Evolutionary conservation across 1,140 invertebrate species (phyloP).

Genomic region (Babylonia areolata): DNA sequence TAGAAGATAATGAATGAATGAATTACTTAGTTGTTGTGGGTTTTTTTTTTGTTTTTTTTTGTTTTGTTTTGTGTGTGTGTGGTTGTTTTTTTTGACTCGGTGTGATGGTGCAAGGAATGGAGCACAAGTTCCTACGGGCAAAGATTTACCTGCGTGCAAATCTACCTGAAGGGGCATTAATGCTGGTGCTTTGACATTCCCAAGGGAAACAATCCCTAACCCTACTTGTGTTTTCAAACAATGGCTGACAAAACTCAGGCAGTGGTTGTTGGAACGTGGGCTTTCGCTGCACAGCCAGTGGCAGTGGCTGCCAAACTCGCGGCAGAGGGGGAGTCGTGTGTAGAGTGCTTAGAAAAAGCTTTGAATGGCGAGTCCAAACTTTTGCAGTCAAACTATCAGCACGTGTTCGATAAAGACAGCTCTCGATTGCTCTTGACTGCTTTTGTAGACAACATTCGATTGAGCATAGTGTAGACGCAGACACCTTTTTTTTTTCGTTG

Average conservation of each 20-base stretch:
- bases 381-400: neutral
- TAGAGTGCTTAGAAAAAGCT: conserved; percentile 45
- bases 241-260: neutral
- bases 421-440: neutral
- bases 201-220: conserved; percentile 14
- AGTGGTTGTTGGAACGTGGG: conserved; percentile 46
- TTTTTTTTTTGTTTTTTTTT: too few species aligned
- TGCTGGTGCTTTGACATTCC: too few species aligned
- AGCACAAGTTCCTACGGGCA: too few species aligned
- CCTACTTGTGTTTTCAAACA: neutral
- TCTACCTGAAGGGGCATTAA: too few species aligned
- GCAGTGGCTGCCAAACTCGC: neutral
- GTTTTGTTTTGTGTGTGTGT: too few species aligned
- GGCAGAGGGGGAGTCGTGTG: conserved; percentile 6
- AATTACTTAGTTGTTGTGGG: too few species aligned
- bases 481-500: too few species aligned
- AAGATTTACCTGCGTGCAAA: too few species aligned
- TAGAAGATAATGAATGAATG: too few species aligned
- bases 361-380: conserved; percentile 36
- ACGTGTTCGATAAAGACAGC: too few species aligned
- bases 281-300: conserved; percentile 58
- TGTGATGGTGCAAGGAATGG: too few species aligned
- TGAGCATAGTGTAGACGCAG: neutral
- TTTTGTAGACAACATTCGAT: neutral
- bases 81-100: too few species aligned